Percentiles rank a stretch among this genome's conserved stretches.
Evolutionary conservation across 1,140 invertebrate species (phyloP).

Genomic region (Archegozetes longisetosus): DNA sequence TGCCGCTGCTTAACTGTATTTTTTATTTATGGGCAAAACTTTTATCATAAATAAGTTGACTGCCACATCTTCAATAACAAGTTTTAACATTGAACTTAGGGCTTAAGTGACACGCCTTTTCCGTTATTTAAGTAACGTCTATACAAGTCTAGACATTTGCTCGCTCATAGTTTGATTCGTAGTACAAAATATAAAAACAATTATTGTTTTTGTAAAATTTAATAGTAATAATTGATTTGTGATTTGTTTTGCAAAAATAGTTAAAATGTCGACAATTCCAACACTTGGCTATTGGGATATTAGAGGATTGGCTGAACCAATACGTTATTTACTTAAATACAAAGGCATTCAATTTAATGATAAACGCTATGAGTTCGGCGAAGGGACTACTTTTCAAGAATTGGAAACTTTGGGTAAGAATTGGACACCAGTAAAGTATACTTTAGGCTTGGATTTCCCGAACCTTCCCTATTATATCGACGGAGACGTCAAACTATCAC

Average conservation of each 20-base stretch:
- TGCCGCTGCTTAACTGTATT: too few relatives aligned
- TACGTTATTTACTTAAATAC: constrained; percentile 52
- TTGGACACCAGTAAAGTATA: constrained; percentile 15
- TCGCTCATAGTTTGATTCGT: too few relatives aligned
- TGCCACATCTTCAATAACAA: too few relatives aligned
- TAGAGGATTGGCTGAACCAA: constrained; percentile 50
- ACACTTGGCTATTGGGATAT: constrained; percentile 46
- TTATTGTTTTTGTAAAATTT: too few relatives aligned
- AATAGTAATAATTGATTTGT: too few relatives aligned
- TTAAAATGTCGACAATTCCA: constrained; percentile 18
- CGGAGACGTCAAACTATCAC: constrained; percentile 12
- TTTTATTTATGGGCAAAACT: too few relatives aligned
- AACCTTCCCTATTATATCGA: constrained; percentile 23
- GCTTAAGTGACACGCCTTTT: too few relatives aligned
- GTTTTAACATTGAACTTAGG: too few relatives aligned
- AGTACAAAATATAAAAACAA: too few relatives aligned
- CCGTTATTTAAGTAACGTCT: too few relatives aligned
- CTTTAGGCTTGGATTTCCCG: constrained; percentile 26
- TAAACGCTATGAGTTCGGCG: constrained; percentile 21
- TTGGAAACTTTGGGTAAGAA: neutral
- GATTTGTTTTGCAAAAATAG: neutral
- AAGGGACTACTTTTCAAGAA: neutral
- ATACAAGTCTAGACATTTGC: too few relatives aligned
- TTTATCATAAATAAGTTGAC: too few relatives aligned
- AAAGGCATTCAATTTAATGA: constrained; percentile 51